Evolutionary conservation across 2,113 vertebrate genomes (phyloP).

Genomic region (Apistogramma diplotaenia): DNA sequence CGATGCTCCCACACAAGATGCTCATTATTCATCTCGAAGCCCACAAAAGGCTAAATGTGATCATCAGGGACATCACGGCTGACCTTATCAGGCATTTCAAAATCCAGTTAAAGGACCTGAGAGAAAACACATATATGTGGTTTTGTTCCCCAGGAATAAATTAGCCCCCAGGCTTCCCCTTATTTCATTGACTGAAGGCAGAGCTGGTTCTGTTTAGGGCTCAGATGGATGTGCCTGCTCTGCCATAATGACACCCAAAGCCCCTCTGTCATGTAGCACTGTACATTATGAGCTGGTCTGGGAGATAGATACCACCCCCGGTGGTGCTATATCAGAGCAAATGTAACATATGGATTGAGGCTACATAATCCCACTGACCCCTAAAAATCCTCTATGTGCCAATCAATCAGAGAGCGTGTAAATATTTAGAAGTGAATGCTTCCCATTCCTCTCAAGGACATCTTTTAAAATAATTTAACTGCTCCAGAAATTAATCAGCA

Average conservation of each 20-base stretch:
- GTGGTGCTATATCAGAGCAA: background rate
- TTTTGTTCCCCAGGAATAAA: constrained; percentile 9
- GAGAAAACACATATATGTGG: background rate
- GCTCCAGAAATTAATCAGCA: background rate
- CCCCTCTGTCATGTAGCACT: constrained; percentile 21
- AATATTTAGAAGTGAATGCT: too few relatives aligned
- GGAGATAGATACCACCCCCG: constrained; percentile 8
- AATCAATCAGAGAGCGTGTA: background rate
- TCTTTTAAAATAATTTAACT: background rate
- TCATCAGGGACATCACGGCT: constrained; percentile 14
- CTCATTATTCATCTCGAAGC: background rate
- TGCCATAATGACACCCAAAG: constrained; percentile 23
- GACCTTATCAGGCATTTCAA: background rate
- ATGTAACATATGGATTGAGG: constrained; percentile 32
- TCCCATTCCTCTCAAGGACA: background rate
- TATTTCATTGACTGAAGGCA: constrained; percentile 13
- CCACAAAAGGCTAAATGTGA: background rate
- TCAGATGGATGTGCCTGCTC: constrained; percentile 49
- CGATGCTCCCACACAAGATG: too few relatives aligned
- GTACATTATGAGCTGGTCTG: constrained; percentile 34
- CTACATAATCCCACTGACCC: constrained; percentile 31
- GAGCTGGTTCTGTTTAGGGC: constrained; percentile 38
- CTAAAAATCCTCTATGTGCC: constrained; percentile 4
- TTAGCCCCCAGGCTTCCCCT: background rate
- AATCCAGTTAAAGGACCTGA: constrained; percentile 4